Base-by-base conservation (phyloP, 2,113 vertebrate genomes). In the Physeter macrocephalus region DNA sequence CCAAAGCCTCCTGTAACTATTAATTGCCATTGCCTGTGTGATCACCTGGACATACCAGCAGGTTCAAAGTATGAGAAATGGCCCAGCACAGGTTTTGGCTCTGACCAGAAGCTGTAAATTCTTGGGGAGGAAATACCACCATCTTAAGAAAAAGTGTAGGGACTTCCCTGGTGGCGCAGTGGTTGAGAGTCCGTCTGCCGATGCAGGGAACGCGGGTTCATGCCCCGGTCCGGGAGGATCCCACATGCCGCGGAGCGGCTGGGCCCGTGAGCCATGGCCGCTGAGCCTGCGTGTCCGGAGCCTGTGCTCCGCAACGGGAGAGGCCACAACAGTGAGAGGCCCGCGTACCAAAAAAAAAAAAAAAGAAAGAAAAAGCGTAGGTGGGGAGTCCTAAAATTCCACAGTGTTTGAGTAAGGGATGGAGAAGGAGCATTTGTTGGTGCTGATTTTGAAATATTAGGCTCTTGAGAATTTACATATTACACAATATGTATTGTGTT, bases 371-470 rank as follows among this genome's bases (percentile, higher is more conserved):
- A 71, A 89, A 89, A 78, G 8, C 43, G 1, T 34, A 62, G 5
- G 6, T 87, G 20, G 18, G 21, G 17, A 74, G 36, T 39, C 29
- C 69, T 66, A 52, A 93, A 78, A 27, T 8, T 67, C 54, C 23
- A 27, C 27, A 18, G 3, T 39, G 34, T 93, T 41, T 90, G 74
- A 92, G 18, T 88, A 21, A 8, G 18, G 39, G 12, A 78, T 69
- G 34, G 36, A 78, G 31, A 93, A 86, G 41, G 52, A 94, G 12
- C 23, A 29, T 54, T 88, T 75, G 52, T 52, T 93, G 46, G 66
- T 80, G 57, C 88, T 49, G 7, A 75, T 57, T 94, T 87, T 93
- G 74, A 96, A 95, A 84, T 74, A 31, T 39, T 69, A 84, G 69
- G 4, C 10, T 97, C 71, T 74, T 92, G 11, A 59, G 27, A 41